phyloP scores from a whole-genome alignment of 2,113 vertebrate species.

The Myotis lucifugus region DNA sequence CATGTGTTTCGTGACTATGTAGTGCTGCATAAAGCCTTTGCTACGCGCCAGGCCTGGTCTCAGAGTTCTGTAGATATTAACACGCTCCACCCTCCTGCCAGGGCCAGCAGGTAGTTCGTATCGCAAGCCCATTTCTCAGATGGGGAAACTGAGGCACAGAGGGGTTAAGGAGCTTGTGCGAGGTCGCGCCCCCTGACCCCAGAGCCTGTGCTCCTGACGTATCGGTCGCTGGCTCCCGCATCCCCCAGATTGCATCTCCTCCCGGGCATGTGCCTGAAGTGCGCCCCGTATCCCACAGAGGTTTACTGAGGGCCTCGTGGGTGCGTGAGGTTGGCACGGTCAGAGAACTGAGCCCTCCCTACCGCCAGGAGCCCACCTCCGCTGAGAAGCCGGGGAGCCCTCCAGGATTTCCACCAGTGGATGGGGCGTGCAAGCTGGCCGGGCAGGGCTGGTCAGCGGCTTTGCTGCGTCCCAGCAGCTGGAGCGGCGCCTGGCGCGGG shows the following conservation, averaged over 20 bases:
- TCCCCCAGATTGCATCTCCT: neutral
- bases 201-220: neutral
- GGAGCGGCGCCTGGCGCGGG: neutral
- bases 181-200: neutral
- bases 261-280: neutral
- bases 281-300: neutral
- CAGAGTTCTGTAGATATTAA: neutral
- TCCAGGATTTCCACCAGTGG: neutral
- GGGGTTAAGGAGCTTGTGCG: neutral
- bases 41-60: neutral
- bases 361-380: no score
- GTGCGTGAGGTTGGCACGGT: neutral
- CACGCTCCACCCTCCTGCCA: neutral
- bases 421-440: neutral
- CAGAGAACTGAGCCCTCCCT: neutral
- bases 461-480: neutral
- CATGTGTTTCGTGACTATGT: neutral
- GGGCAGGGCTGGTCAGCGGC: neutral
- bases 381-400: neutral
- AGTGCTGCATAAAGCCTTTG: neutral
- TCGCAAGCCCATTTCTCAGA: neutral
- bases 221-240: rapidly evolving
- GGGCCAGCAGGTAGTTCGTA: neutral
- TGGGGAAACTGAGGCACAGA: neutral
- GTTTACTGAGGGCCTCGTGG: no score